These are phyloP conservation scores for Phallusia fumigata DNA, from an alignment of 23 tunicate species.

Conservation along the genomic window DNA sequence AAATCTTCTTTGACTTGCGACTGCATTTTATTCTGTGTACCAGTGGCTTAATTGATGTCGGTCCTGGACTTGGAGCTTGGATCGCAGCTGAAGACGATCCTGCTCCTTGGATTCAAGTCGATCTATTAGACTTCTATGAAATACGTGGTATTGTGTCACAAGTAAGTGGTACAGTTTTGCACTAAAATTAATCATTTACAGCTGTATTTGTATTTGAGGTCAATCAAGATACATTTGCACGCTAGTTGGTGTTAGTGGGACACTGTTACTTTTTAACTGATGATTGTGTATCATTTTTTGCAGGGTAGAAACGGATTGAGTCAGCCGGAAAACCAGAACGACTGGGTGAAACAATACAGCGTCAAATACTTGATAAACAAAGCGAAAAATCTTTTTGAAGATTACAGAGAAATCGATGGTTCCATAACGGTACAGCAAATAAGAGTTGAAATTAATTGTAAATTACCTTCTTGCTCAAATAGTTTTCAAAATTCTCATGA, in stretches of 20 bases:
- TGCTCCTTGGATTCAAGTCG: slow-evolving; percentile 72
- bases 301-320: slow-evolving; percentile 79
- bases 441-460: too few species aligned
- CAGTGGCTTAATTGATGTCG: slow-evolving; percentile 44
- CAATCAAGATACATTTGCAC: neutral
- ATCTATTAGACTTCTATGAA: slow-evolving; percentile 53
- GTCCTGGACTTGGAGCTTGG: slow-evolving; percentile 88
- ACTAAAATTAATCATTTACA: too few species aligned
- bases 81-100: slow-evolving; percentile 46
- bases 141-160: slow-evolving; percentile 87
- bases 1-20: too few species aligned
- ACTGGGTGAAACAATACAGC: slow-evolving; percentile 53
- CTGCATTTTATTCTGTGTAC: neutral
- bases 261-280: neutral
- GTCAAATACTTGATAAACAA: slow-evolving; percentile 42
- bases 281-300: neutral
- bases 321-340: slow-evolving; percentile 76
- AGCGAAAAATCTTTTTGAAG: slow-evolving; percentile 32
- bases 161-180: slow-evolving; percentile 23
- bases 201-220: neutral
- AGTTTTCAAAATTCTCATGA: too few species aligned
- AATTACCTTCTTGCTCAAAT: too few species aligned
- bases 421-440: slow-evolving; percentile 32
- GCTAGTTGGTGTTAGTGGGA: neutral
- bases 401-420: slow-evolving; percentile 48